phyloP scores from a whole-genome alignment of 2,113 vertebrate genomes.

The Heliornis fulica region DNA sequence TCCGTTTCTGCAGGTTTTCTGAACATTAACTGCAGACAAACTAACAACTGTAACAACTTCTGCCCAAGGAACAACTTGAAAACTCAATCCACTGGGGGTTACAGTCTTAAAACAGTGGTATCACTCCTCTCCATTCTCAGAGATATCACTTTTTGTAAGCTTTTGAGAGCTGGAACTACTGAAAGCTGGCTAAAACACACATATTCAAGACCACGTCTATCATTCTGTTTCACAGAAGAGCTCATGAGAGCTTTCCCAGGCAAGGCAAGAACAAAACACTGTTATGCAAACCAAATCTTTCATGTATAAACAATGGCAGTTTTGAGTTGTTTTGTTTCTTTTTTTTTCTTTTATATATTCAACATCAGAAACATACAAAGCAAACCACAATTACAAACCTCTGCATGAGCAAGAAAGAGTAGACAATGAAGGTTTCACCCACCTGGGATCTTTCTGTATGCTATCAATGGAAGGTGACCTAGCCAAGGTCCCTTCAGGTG shows the following conservation, averaged over 20 bases:
- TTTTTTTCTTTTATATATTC: neutral
- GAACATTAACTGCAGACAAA: neutral
- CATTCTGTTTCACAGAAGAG: neutral
- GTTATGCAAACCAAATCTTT: neutral
- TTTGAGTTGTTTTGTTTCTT: fast-evolving
- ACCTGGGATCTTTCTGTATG: constrained; percentile 99
- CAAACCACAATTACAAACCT: neutral
- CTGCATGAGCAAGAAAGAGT: neutral
- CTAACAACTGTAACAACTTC: neutral
- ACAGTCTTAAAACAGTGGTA: neutral
- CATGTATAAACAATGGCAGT: neutral
- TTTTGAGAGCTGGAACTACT: neutral
- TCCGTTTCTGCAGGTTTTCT: neutral
- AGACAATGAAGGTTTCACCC: constrained; percentile 70
- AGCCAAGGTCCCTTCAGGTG: constrained; percentile 94
- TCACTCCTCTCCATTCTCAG: neutral
- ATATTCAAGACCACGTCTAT: neutral
- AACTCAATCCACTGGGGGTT: neutral
- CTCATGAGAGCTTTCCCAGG: neutral
- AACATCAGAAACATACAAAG: neutral
- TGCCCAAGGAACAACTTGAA: neutral
- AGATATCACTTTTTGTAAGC: neutral
- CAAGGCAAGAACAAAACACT: neutral
- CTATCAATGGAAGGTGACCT: constrained; percentile 98
- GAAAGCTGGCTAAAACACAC: neutral